These are phyloP conservation scores for Neelides sp. DNA, from an alignment of 1,140 invertebrate genomes.

Conservation along the genomic window DNA sequence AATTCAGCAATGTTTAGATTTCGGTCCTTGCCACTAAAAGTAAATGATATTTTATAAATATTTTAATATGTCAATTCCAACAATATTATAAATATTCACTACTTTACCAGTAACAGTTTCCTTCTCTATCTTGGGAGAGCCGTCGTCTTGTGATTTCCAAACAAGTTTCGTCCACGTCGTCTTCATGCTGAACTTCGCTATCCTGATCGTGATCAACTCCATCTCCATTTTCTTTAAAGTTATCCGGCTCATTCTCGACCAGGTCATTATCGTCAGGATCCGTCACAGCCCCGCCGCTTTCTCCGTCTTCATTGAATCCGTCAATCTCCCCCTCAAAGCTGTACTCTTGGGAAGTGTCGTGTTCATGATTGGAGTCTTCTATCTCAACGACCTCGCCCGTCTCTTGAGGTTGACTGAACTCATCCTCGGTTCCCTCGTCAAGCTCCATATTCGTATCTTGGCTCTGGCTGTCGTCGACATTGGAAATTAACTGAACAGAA, in stretches of 20 bases:
- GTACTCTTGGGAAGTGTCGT: too few relatives aligned
- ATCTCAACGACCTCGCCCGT: too few relatives aligned
- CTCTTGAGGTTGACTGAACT: too few relatives aligned
- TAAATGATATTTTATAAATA: constrained; percentile 18
- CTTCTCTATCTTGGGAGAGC: constrained; percentile 31
- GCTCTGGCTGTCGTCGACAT: too few relatives aligned
- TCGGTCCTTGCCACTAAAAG: constrained; percentile 71
- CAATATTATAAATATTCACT: not conserved
- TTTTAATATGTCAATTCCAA: constrained; percentile 5
- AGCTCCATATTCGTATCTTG: too few relatives aligned
- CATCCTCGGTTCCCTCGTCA: too few relatives aligned
- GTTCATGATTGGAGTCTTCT: too few relatives aligned
- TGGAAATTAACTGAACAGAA: too few relatives aligned
- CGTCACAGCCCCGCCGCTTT: not conserved
- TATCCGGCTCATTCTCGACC: not conserved
- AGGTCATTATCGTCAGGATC: not conserved
- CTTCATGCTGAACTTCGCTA: constrained; percentile 6
- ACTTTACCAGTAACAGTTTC: constrained; percentile 35
- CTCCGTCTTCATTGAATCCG: not conserved
- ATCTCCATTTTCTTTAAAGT: constrained; percentile 2
- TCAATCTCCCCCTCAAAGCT: too few relatives aligned
- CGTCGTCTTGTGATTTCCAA: constrained; percentile 27
- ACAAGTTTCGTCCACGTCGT: constrained; percentile 13
- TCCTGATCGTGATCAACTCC: not conserved
- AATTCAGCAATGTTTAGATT: constrained; percentile 82